Percentiles rank a stretch among this genome's conserved stretches.
Conservation (phyloP, 1,140 invertebrate genomes). For the Lanistes nyassanus region DNA sequence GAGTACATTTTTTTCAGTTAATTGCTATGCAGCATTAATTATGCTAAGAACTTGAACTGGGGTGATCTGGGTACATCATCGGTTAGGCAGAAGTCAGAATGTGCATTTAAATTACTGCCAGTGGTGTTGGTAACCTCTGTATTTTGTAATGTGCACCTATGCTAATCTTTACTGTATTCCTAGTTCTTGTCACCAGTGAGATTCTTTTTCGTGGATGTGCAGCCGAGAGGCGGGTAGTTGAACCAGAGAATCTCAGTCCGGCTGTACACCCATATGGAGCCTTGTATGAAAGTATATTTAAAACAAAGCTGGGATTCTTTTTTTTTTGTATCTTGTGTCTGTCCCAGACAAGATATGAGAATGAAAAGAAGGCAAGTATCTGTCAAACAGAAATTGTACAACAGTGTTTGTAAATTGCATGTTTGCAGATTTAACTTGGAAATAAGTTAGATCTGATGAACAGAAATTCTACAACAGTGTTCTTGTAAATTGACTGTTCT, state of each 20-base stretch:
- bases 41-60: too few relatives aligned
- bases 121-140: too few relatives aligned
- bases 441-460: conserved; percentile 3
- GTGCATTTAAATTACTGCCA: too few relatives aligned
- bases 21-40: too few relatives aligned
- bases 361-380: background rate
- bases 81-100: too few relatives aligned
- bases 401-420: conserved; percentile 28
- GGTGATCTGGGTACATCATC: too few relatives aligned
- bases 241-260: background rate
- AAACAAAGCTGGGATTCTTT: background rate
- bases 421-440: conserved; percentile 17
- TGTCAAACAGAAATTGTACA: conserved; percentile 28
- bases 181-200: background rate
- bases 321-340: background rate
- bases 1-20: too few relatives aligned
- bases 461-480: conserved; percentile 18
- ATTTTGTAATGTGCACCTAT: too few relatives aligned
- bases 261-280: background rate
- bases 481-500: conserved; percentile 22
- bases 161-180: background rate
- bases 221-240: background rate
- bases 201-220: background rate
- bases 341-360: background rate
- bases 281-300: background rate